These are phyloP conservation scores for Centropus unirufus DNA, from an alignment of 2,113 vertebrate genomes.

Conservation along the genomic window DNA sequence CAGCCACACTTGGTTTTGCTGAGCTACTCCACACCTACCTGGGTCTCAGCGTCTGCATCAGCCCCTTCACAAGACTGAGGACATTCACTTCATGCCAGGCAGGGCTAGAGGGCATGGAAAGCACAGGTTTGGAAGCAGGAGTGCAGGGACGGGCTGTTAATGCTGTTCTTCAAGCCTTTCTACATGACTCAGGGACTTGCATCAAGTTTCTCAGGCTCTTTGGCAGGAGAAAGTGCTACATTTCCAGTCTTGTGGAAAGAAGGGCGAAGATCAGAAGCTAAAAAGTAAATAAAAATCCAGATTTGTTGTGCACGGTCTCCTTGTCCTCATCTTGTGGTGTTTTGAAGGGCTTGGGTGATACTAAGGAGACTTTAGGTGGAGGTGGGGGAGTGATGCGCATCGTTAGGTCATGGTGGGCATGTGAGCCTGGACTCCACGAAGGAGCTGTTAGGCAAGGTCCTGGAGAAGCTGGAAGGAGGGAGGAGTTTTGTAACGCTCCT, in stretches of 20 bases:
- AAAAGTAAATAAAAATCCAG: neutral
- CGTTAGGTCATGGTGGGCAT: accelerated
- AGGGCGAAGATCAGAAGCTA: neutral
- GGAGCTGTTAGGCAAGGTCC: neutral
- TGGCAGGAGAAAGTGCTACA: neutral
- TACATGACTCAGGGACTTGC: accelerated
- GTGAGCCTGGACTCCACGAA: accelerated
- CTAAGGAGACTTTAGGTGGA: neutral
- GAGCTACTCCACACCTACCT: accelerated
- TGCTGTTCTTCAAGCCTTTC: neutral
- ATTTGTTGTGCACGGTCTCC: neutral
- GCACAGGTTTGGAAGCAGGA: neutral
- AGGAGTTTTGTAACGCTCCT: neutral
- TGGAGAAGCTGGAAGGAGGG: neutral
- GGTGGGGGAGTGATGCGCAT: neutral
- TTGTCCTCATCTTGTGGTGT: neutral
- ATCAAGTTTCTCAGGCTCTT: neutral
- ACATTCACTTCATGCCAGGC: accelerated
- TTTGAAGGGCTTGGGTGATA: neutral
- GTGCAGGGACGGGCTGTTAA: neutral
- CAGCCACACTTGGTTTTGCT: too few species aligned
- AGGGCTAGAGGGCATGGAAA: neutral
- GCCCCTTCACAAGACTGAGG: accelerated
- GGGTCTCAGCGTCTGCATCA: accelerated
- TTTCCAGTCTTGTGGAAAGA: neutral